Conservation (phyloP, 2,113 vertebrate species). For the Scortum barcoo region DNA sequence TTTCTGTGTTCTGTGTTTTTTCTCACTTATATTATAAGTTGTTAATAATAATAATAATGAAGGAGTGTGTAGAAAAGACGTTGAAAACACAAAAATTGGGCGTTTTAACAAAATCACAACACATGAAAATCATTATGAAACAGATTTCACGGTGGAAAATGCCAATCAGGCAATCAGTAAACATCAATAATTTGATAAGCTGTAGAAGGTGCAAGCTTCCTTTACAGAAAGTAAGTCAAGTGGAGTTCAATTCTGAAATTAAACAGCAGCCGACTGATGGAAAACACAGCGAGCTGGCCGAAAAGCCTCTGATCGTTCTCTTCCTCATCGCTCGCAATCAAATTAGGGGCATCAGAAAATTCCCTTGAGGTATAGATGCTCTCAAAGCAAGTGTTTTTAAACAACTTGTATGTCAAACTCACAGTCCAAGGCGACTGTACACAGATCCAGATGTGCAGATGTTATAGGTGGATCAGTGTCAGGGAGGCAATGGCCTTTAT, state of each 20-base stretch:
- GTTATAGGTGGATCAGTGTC: slow-evolving; percentile 11
- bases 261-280: slow-evolving; percentile 13
- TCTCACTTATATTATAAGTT: not conserved
- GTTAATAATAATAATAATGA: not conserved
- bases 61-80: not conserved
- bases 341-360: slow-evolving; percentile 39
- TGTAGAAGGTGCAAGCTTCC: not conserved
- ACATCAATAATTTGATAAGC: not conserved
- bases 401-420: slow-evolving; percentile 16
- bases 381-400: slow-evolving; percentile 19
- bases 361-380: slow-evolving; percentile 24
- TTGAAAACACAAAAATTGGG: not conserved
- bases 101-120: not conserved
- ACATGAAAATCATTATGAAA: not conserved
- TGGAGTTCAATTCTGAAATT: not conserved
- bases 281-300: not conserved
- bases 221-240: not conserved
- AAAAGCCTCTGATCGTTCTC: not conserved
- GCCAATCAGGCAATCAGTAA: not conserved
- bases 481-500: not conserved
- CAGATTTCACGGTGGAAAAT: not conserved
- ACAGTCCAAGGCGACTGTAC: slow-evolving; percentile 33
- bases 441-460: slow-evolving; percentile 51
- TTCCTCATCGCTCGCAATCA: slow-evolving; percentile 11
- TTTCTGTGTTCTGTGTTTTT: not conserved